A percentile compares a stretch with the other conserved stretches of the same genome.
Conservation (phyloP, 2,888 invertebrate genomes). For the Eristalinus aeneus region DNA sequence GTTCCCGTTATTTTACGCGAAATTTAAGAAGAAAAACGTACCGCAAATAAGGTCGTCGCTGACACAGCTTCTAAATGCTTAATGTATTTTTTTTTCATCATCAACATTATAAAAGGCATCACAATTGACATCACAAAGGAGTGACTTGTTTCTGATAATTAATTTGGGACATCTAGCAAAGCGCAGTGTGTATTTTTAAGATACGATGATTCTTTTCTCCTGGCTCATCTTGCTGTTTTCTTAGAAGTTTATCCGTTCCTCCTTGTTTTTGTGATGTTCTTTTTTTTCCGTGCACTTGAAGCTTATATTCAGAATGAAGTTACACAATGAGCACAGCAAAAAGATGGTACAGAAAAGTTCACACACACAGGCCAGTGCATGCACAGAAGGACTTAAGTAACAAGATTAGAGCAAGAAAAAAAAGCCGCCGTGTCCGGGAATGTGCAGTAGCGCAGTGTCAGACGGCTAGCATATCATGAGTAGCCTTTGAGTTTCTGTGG, state of each 20-base stretch:
- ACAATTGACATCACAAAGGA: constrained; percentile 33
- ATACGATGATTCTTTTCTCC: not conserved
- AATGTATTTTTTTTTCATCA: constrained; percentile 1
- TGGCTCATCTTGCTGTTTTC: not conserved
- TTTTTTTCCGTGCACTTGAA: not conserved
- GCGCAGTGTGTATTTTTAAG: not conserved
- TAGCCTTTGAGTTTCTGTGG: not conserved
- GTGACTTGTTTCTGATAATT: constrained; percentile 13
- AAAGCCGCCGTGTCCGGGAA: not conserved
- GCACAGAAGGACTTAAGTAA: not conserved
- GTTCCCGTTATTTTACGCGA: constrained; percentile 45
- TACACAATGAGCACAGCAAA: constrained; percentile 1
- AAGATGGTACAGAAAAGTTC: not conserved
- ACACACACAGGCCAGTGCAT: not conserved
- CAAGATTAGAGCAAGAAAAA: not conserved
- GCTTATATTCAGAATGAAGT: not conserved
- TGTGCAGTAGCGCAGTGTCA: not conserved
- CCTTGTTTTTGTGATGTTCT: not conserved
- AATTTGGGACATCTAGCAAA: not conserved
- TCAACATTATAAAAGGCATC: not conserved
- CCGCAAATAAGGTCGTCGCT: not conserved
- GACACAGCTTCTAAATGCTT: not conserved
- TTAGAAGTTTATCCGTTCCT: not conserved
- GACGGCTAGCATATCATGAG: not conserved
- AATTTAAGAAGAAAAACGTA: constrained; percentile 23